A percentile compares a stretch with the other conserved stretches of the same genome.
Conservation (phyloP, 2,113 vertebrate species). For the Oncorhynchus mykiss region DNA sequence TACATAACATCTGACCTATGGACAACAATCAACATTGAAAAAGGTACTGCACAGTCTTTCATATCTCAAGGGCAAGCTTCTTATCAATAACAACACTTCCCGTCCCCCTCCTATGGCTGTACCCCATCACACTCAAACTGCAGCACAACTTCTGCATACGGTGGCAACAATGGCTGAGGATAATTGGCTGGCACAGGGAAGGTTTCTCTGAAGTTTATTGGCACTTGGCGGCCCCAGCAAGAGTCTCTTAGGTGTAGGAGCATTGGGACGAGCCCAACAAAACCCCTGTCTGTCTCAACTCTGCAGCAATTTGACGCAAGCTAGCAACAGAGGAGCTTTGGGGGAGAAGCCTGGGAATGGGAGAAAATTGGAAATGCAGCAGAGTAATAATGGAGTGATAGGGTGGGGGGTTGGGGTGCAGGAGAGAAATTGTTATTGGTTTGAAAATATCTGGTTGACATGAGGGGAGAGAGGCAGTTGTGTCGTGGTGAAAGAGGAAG, state of each 20-base stretch:
- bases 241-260: not conserved
- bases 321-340: not conserved
- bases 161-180: not conserved
- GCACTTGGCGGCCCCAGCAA: not conserved
- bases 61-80: no score
- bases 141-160: not conserved
- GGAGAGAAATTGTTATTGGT: not conserved
- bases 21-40: no score
- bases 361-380: not conserved
- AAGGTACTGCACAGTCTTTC: no score
- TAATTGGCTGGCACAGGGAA: not conserved
- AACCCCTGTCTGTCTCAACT: not conserved
- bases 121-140: no score
- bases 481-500: no score
- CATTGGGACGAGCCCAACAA: not conserved
- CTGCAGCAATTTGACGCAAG: slow-evolving; percentile 25
- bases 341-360: not conserved
- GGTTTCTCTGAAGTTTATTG: not conserved
- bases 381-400: not conserved
- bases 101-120: no score
- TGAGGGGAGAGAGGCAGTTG: not conserved
- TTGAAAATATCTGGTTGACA: not conserved
- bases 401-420: not conserved
- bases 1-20: no score
- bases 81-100: no score